Percentiles rank a stretch among this genome's conserved stretches.
These are phyloP conservation scores for Metopia argyrocephala DNA, from an alignment of 2,888 invertebrate genomes.

Conservation along the genomic window DNA sequence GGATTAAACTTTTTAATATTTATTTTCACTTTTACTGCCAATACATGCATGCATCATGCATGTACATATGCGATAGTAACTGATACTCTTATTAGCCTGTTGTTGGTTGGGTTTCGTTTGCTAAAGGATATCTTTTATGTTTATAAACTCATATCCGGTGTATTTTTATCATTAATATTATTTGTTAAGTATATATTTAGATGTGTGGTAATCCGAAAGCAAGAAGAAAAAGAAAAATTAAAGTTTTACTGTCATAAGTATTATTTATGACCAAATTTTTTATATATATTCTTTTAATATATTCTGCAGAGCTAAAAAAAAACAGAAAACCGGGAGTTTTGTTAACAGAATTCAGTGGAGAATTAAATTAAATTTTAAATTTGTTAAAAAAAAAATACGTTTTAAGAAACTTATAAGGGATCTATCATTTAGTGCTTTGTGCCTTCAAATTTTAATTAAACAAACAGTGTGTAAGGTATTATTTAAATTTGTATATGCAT, in stretches of 20 bases:
- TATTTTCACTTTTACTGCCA: slow-evolving; percentile 42
- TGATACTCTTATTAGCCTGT: slow-evolving; percentile 25
- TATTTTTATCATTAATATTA: slow-evolving; percentile 54
- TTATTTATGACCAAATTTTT: slow-evolving; percentile 41
- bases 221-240: neutral
- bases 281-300: slow-evolving; percentile 34
- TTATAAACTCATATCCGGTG: slow-evolving; percentile 62
- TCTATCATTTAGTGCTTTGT: too few species aligned
- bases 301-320: neutral
- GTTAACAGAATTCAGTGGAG: too few species aligned
- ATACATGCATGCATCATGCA: neutral
- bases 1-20: slow-evolving; percentile 59
- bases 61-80: neutral
- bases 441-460: too few species aligned
- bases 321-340: too few species aligned
- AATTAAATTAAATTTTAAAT: too few species aligned
- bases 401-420: too few species aligned
- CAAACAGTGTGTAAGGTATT: too few species aligned
- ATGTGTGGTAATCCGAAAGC: too few species aligned
- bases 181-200: slow-evolving; percentile 56
- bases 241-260: neutral
- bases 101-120: slow-evolving; percentile 20
- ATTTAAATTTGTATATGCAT: too few species aligned
- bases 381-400: too few species aligned
- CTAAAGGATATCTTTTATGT: slow-evolving; percentile 51